Conservation (phyloP, 2,888 invertebrate genomes). For the Lepidonotus clava region DNA sequence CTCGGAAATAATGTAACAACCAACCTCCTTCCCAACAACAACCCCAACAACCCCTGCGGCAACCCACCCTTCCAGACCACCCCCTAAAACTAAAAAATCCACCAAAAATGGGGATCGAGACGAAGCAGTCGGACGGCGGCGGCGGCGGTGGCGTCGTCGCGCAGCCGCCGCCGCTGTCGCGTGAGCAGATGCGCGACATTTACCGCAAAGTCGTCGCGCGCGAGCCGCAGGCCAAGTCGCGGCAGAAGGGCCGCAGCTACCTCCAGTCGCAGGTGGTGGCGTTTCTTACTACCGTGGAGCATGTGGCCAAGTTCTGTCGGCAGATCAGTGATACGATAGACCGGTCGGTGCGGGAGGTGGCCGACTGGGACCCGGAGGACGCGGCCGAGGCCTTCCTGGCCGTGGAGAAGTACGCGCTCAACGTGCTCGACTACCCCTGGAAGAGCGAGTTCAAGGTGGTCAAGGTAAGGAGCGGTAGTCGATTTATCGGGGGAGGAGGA, state of each 20-base stretch:
- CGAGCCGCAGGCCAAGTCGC: slow-evolving; percentile 5
- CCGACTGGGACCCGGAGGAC: slow-evolving; percentile 49
- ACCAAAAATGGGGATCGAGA: slow-evolving; percentile 46
- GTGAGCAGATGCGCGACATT: slow-evolving; percentile 43
- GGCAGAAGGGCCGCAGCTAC: slow-evolving; percentile 38
- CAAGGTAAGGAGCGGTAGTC: slow-evolving; percentile 53
- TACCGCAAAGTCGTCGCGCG: slow-evolving; percentile 45
- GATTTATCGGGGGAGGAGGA: no score
- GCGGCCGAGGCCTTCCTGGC: slow-evolving; percentile 48
- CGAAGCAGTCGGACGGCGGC: neutral
- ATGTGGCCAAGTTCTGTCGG: slow-evolving; percentile 37
- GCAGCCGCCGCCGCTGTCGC: slow-evolving; percentile 16
- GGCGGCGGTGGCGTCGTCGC: neutral
- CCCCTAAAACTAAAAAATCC: no score
- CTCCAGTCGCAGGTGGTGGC: slow-evolving; percentile 33
- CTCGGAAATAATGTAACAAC: no score
- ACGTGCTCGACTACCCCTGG: slow-evolving; percentile 54
- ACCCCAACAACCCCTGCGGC: neutral
- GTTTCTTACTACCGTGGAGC: slow-evolving; percentile 50
- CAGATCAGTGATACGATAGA: slow-evolving; percentile 41
- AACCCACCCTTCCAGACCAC: neutral
- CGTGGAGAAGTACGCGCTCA: slow-evolving; percentile 54
- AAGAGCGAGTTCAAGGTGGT: slow-evolving; percentile 56
- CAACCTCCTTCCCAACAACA: no score
- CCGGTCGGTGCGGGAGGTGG: slow-evolving; percentile 20